Evolutionary conservation across 2,797 vertebrate genomes (phyloP).

Genomic region (Chelidonichthys spinosus): DNA sequence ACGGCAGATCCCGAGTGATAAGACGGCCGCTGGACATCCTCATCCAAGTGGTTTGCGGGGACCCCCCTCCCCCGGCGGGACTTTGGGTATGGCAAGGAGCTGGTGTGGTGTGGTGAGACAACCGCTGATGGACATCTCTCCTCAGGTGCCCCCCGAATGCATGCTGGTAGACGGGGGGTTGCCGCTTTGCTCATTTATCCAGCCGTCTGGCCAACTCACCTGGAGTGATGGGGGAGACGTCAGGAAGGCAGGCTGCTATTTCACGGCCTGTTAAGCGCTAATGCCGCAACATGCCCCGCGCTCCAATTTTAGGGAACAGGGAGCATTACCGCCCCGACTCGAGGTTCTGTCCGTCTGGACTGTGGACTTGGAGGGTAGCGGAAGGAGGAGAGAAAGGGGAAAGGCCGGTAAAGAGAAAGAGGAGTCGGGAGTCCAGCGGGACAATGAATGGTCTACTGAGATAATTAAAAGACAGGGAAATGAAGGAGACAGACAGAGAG

Average conservation of each 20-base stretch:
- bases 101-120: constrained; percentile 66
- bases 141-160: constrained; percentile 77
- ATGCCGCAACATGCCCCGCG: constrained; percentile 90
- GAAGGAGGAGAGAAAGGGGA: constrained; percentile 23
- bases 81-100: constrained; percentile 21
- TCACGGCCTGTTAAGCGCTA: constrained; percentile 97
- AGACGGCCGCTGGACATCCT: constrained; percentile 42
- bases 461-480: constrained; percentile 61
- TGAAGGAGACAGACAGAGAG: constrained; percentile 33
- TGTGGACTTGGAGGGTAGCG: constrained; percentile 63
- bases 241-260: constrained; percentile 93
- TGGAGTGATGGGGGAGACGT: constrained; percentile 89
- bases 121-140: constrained; percentile 81
- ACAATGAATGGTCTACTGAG: constrained; percentile 52
- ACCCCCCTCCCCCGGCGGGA: constrained; percentile 10
- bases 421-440: constrained; percentile 38
- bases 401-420: constrained; percentile 42
- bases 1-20: constrained; percentile 27
- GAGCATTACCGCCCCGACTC: constrained; percentile 84
- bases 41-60: constrained; percentile 17
- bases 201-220: constrained; percentile 85
- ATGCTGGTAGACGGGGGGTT: constrained; percentile 68
- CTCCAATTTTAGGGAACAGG: constrained; percentile 89
- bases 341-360: constrained; percentile 83
- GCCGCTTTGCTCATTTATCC: constrained; percentile 88